These are phyloP conservation scores for Delphinus delphis DNA, from an alignment of 2,113 vertebrate genomes.

Conservation along the genomic window DNA sequence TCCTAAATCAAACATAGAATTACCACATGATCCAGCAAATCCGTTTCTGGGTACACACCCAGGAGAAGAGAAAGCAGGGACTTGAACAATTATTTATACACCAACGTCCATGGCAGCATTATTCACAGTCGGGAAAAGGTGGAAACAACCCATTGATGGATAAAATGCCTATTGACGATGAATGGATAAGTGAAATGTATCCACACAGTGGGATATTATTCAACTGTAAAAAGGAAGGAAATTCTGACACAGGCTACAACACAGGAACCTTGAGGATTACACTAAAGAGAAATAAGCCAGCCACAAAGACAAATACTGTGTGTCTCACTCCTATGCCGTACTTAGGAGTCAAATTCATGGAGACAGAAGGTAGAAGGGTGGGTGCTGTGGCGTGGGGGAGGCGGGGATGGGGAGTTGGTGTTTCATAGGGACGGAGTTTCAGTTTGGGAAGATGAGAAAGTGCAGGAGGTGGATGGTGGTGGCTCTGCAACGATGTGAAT, in stretches of 20 bases:
- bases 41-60: background rate
- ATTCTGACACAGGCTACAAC: background rate
- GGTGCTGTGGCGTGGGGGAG: too few species aligned
- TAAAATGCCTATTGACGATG: background rate
- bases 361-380: background rate
- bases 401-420: rapidly evolving
- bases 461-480: background rate
- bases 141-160: background rate
- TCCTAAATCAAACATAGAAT: background rate
- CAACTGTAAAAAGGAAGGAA: background rate
- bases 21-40: background rate
- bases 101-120: background rate
- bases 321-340: rapidly evolving
- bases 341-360: background rate
- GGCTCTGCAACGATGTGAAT: rapidly evolving
- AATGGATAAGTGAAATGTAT: background rate
- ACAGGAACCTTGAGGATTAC: background rate
- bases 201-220: background rate
- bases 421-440: background rate
- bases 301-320: background rate
- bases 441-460: background rate
- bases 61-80: background rate
- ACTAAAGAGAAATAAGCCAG: background rate
- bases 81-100: background rate
- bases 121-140: background rate